Evolutionary conservation across 2,797 vertebrate genomes (phyloP), one percentile per base, ranked within the genome.

Genomic region (Rhabdomys pumilio): DNA sequence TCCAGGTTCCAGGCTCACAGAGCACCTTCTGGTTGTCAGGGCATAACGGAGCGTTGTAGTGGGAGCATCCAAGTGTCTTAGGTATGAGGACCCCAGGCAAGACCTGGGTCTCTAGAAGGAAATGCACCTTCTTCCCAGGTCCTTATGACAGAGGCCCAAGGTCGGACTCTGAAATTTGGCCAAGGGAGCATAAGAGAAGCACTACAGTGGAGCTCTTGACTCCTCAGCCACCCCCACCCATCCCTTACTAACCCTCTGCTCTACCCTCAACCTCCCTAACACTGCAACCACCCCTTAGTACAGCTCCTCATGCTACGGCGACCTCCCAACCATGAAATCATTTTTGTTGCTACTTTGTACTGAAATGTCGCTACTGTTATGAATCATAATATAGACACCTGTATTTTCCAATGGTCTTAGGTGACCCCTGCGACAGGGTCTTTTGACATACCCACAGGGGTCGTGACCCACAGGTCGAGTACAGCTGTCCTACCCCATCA

Each of bases 1-100:
- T 80, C 17, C 31, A 47, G 75, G n/a, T 57, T 53, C n/a, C 29
- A 55, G 81, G 31, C 57, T 53, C 29, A 14, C 47, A 73, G 92
- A 92, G 38, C n/a, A 29, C 73, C 72, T 92, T 93, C 91, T 89
- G 67, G 9, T 24, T 34, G 34, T 80, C 63, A 15, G 65, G 57
- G 31, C 72, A 29, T 12, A 63, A 34, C 53, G 24, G n/a, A 73
- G 11, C 31, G 29, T 19, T 59, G 13, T 29, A 9, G 13, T 50
- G 20, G 61, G 19, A 24, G 4, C 34, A 12, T 11, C n/a, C 69
- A 65, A n/a, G 63, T 34, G 38, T 47, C 65, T 63, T 55, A 53
- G 50, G 31, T 34, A 7, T 10, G 13, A 44, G 22, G 47, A 55
- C 47, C 1, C 63, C 53, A 38, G 38, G 9, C 17, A 13, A 26